Evolutionary conservation across 2,113 vertebrate genomes (phyloP), one percentile per base, ranked within the genome.

Genomic region (Dinomys branickii): DNA sequence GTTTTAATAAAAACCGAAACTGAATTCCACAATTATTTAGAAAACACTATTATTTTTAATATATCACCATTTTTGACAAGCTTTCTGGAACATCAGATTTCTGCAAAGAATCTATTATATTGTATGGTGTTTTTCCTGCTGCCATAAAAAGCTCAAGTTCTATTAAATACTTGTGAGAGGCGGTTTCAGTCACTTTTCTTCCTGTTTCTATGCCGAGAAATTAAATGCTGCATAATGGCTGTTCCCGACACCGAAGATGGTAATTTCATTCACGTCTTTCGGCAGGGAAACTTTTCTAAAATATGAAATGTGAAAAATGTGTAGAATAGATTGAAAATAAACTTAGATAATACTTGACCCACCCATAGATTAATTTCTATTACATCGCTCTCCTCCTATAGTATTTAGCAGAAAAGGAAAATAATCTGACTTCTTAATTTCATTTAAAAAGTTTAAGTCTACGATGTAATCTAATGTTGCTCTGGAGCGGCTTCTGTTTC

Each of bases 341-440:
- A 88, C 91, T 41, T 92, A 63, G 58, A 94, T 4, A 88, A 84
- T 2, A 65, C 0, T 59, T 1, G 58, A 58, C 65, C 17, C 89
- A 17, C 4, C 52, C 41, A 80, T 41, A 56, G 16, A 71, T 26
- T 0, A 61, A 71, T 61, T 95, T 59, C 67, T 91, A 92, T 10
- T 67, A 44, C 7, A 26, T 33, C 30, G 20, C 30, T 22, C 11
- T 3, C 41, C 16, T 58, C 20, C 13, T 30, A 41, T 33, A 28
- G 41, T 75, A 41, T 5, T 59, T 38, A 73, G 1, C 5, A 73
- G 59, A 92, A 97, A 69, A 13, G 28, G n/a, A 71, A 82, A 19
- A 65, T 17, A 3, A 52, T 8, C 47, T 95, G 44, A 77, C 78
- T 91, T 86, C 54, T 85, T 97, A 12, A 26, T 95, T 95, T 83